Base-by-base conservation (phyloP, 2,113 vertebrate species). In the Otolemur garnettii region DNA sequence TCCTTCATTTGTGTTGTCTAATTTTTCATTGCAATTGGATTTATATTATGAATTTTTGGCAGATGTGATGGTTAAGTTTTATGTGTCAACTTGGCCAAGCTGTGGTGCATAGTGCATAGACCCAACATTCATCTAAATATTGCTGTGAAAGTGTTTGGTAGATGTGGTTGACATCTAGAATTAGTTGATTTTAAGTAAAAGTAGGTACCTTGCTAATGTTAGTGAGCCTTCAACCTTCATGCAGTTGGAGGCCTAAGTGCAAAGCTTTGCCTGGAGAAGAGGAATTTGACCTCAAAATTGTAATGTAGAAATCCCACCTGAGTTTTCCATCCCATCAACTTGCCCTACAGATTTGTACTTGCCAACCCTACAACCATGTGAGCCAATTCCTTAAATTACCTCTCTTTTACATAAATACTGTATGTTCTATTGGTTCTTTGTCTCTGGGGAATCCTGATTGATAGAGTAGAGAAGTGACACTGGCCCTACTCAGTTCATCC, bases 101-200 rank as follows among this genome's bases (percentile, higher is more conserved):
- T 92, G 17, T 45, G 42, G 2, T n/a, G 19, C 24, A 84, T 1
- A 72, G 7, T 45, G 64, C 21, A 68, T 62, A 59, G 24, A 17
- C 64, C 15, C 81, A n/a, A 17, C 19, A 1, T 33, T 62, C 30
- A n/a, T 50, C n/a, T 69, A 35, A 22, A 33, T 11, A 4, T 74
- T 86, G 21, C 21, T 75, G 1, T 62, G 50, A 82, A 78, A 33
- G 38, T 57, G 59, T 19, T 74, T 38, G 60, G 8, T 72, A 81
- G 59, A 19, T 35, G 5, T 45, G 45, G 26, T 12, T 24, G 74
- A 69, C 14, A 66, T 64, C 45, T 24, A 62, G 12, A 30, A 6
- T 77, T 53, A 85, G 19, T 59, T 74, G 72, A 87, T 30, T 90
- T 90, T 78, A 50, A 45, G 77, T 30, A 57, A 77, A 95, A 38